Base-by-base conservation (phyloP, 2,113 vertebrate genomes). In the Eupsittula cactorum region DNA sequence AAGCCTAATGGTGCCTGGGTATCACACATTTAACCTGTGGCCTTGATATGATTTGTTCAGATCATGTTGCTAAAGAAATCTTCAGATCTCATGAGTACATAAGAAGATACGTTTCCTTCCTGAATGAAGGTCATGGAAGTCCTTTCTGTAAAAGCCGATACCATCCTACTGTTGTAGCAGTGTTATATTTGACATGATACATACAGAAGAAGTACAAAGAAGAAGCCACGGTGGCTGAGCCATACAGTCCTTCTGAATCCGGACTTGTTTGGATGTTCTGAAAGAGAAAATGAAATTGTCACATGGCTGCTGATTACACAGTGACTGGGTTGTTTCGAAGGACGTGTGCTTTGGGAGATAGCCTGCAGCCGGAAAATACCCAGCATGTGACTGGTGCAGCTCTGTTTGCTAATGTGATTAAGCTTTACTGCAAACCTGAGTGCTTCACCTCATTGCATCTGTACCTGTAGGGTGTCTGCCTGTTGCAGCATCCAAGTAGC, bases 301-400 rank as follows among this genome's bases (percentile, higher is more conserved):
- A 86, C 79, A 44, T 95, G 97, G 74, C 62, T 90, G 73, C 29
- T 52, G 81, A 88, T 90, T 80, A 74, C 77, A 67, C 67, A 78
- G 78, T 81, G 95, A 96, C 90, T 44, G 60, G 68, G 64, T 88
- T 90, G 95, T 97, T 97, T 96, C 91, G n/a, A 79, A 94, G 31
- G 64, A 42, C 1, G 13, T 95, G 92, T 92, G 86, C 87, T 97
- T 84, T 90, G 92, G 78, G 81, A 81, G 92, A 67, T 60, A 80
- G 71, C 49, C 83, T 78, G 92, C 93, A 85, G 87, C 65, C 86
- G 93, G 94, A 95, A 97, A 94, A 78, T 81, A 83, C 95, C 90
- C 70, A 55, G 29, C 76, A n/a, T 68, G 77, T 96, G 96, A 94
- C 94, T 86, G 31, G 63, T 81, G 57, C 89, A 50, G 95, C 65